These are phyloP conservation scores for Heliconius hewitsoni DNA, from an alignment of 1,140 invertebrate genomes.

Conservation along the genomic window DNA sequence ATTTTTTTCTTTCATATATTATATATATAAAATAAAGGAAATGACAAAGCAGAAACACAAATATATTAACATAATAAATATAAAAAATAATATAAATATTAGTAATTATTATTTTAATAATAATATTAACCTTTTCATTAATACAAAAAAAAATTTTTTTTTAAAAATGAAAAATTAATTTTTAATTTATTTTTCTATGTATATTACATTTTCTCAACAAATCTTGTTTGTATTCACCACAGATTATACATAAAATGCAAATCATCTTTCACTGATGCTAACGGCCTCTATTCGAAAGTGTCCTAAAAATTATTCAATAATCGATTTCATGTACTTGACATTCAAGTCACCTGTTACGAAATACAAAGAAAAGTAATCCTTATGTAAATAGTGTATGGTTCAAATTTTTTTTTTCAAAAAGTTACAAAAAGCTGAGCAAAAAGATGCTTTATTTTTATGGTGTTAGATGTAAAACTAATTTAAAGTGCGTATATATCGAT, in stretches of 20 bases:
- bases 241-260: conserved; percentile 47
- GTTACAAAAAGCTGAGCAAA: not conserved
- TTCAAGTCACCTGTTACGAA: conserved; percentile 53
- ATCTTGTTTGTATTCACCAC: conserved; percentile 30
- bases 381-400: conserved; percentile 36
- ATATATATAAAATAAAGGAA: no score
- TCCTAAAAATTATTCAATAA: conserved; percentile 68
- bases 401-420: conserved; percentile 31
- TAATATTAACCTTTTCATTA: no score
- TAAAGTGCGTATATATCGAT: conserved; percentile 35
- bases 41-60: no score
- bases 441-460: not conserved
- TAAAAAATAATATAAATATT: no score
- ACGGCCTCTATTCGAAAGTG: conserved; percentile 66
- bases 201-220: not conserved
- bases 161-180: not conserved
- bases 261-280: conserved; percentile 59
- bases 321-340: conserved; percentile 77
- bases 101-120: no score
- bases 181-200: not conserved
- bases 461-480: conserved; percentile 6
- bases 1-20: no score
- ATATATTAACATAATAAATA: no score
- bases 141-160: no score
- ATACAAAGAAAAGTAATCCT: conserved; percentile 40